Conservation (phyloP, 1,140 invertebrate species). For the Varroa destructor region DNA sequence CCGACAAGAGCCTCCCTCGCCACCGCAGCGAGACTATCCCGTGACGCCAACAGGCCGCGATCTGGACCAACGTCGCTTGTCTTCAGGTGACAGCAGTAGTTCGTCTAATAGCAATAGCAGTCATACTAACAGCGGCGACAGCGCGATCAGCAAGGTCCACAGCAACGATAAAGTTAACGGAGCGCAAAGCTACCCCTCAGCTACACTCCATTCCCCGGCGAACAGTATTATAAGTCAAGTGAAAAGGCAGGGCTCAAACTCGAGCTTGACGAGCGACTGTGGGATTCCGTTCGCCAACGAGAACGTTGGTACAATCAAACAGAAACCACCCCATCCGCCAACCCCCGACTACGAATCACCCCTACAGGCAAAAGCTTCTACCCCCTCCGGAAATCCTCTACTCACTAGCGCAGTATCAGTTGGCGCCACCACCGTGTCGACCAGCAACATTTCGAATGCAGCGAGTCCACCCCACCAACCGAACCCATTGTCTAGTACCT, state of each 20-base stretch:
- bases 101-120: too few relatives aligned
- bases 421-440: constrained; percentile 32
- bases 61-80: neutral
- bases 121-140: too few relatives aligned
- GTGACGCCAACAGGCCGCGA: neutral
- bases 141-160: too few relatives aligned
- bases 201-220: too few relatives aligned
- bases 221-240: constrained; percentile 25
- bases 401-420: constrained; percentile 33
- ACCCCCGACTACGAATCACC: constrained; percentile 21
- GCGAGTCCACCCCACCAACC: constrained; percentile 8
- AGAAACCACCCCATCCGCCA: constrained; percentile 42
- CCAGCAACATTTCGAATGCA: constrained; percentile 28
- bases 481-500: neutral
- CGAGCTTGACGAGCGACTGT: constrained; percentile 38
- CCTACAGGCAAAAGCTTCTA: neutral
- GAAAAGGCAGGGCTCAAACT: constrained; percentile 61
- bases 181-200: too few relatives aligned
- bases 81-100: too few relatives aligned
- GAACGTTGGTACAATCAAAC: constrained; percentile 93
- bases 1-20: constrained; percentile 31
- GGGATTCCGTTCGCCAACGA: constrained; percentile 89
- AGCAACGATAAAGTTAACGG: too few relatives aligned
- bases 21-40: constrained; percentile 24
- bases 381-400: constrained; percentile 29